Evolutionary conservation across 2,113 vertebrate genomes (phyloP), one percentile per base, ranked within the genome.

Genomic region (Atractosteus spatula): DNA sequence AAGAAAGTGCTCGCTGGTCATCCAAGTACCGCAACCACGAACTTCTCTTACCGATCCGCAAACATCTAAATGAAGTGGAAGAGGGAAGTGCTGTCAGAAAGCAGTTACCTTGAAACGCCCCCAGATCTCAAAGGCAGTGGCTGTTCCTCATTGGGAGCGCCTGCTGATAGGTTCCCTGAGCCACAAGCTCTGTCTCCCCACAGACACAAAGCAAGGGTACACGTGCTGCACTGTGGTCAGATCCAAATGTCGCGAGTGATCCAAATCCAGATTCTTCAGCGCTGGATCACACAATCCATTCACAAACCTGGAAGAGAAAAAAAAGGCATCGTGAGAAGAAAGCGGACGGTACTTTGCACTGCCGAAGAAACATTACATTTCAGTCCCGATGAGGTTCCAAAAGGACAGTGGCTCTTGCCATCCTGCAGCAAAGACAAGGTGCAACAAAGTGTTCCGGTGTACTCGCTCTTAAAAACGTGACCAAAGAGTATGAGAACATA

Each of bases 81-180:
- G 47, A 7, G 5, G 47, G 47, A 51, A 7, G 47, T 51, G 47
- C 10, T 51, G 47, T 51, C 47, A 51, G 47, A 51, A 51, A 3
- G 8, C 51, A 12, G 14, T 57, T 83, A 84, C 83, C 81, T 83
- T 63, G 64, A 80, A 79, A 42, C 70, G 76, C 78, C 83, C 81
- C 72, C 79, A 76, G 83, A 81, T 77, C 81, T 83, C 78, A 83
- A 13, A 77, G 71, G 73, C 69, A 68, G 63, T 61, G 54, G 61
- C 72, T 75, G 76, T 74, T 77, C 79, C 76, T 72, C 77, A 83
- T 80, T 68, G 73, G 79, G 74, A 77, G 79, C 54, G 14, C 54
- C 47, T 69, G 75, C 61, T 66, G 56, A 73, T 76, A 45, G 70
- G 78, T 74, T 62, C 78, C 64, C 44, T 63, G 29, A 57, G n/a